A percentile compares a stretch with the other conserved stretches of the same genome.
Conservation (phyloP, 1,140 invertebrate genomes). For the Drosophila mayri region DNA sequence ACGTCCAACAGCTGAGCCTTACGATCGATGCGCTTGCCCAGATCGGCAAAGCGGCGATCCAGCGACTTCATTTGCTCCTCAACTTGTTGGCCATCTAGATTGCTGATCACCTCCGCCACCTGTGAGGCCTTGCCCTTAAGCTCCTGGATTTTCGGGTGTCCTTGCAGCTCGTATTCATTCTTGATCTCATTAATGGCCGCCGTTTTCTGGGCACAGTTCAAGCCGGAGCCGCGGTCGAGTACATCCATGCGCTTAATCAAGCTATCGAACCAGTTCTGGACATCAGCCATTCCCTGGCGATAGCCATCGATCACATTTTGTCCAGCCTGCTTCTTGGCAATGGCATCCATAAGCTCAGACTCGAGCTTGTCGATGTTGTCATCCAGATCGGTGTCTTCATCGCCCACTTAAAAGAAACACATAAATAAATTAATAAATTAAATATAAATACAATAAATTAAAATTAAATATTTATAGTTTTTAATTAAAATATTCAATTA, state of each 20-base stretch:
- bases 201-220: conserved; percentile 92
- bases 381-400: conserved; percentile 90
- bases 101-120: conserved; percentile 92
- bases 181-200: conserved; percentile 89
- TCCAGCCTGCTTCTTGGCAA: conserved; percentile 90
- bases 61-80: conserved; percentile 95
- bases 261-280: conserved; percentile 92
- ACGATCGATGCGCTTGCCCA: conserved; percentile 92
- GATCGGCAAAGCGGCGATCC: conserved; percentile 93
- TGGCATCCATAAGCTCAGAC: conserved; percentile 88
- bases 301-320: conserved; percentile 93
- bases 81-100: conserved; percentile 94
- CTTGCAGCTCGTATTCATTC: conserved; percentile 89
- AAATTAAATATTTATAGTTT: neutral
- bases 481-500: too few relatives aligned
- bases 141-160: conserved; percentile 88
- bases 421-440: neutral
- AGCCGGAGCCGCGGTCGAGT: conserved; percentile 92
- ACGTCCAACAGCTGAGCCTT: conserved; percentile 93
- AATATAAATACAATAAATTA: neutral
- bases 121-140: conserved; percentile 89
- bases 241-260: conserved; percentile 92
- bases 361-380: conserved; percentile 90
- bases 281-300: conserved; percentile 89
- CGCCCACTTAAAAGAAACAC: conserved; percentile 59